These are phyloP conservation scores for Hemistola chrysoprasaria DNA, from an alignment of 2,888 invertebrate species.

Conservation along the genomic window DNA sequence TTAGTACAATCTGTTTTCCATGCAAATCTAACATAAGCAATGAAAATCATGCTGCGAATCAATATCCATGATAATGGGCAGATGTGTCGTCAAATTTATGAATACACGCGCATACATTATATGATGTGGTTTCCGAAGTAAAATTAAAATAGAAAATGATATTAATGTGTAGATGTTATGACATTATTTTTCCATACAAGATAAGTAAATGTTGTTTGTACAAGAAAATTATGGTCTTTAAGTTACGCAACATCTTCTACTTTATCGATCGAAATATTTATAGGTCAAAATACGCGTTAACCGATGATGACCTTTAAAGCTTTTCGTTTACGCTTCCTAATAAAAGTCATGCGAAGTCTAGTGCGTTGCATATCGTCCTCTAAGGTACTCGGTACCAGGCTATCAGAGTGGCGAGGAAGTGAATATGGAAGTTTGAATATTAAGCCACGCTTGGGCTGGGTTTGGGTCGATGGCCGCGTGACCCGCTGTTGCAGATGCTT, in stretches of 20 bases:
- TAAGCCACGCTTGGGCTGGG: constrained; percentile 3
- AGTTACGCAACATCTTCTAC: too few species aligned
- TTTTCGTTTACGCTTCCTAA: too few species aligned
- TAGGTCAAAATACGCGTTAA: too few species aligned
- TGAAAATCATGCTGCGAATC: constrained; percentile 9
- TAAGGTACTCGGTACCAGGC: constrained; percentile 8
- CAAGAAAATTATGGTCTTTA: too few species aligned
- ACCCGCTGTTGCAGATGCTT: constrained; percentile 22
- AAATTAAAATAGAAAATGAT: too few species aligned
- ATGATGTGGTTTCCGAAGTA: too few species aligned
- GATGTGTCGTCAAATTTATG: constrained; percentile 3
- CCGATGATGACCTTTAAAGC: too few species aligned
- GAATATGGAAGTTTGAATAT: constrained; percentile 9
- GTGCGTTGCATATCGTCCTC: background rate
- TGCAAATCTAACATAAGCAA: constrained; percentile 8
- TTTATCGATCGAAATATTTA: too few species aligned
- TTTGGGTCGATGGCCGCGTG: constrained; percentile 7
- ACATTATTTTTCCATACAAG: too few species aligned
- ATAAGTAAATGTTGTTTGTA: too few species aligned
- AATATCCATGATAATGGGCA: constrained; percentile 7
- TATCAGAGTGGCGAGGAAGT: constrained; percentile 5
- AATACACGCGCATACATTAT: too few species aligned
- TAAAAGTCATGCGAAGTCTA: background rate
- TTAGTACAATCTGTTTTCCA: constrained; percentile 2
- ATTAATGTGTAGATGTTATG: too few species aligned